phyloP scores from a whole-genome alignment of 2,113 vertebrate species.

The Hystrix cristata region DNA sequence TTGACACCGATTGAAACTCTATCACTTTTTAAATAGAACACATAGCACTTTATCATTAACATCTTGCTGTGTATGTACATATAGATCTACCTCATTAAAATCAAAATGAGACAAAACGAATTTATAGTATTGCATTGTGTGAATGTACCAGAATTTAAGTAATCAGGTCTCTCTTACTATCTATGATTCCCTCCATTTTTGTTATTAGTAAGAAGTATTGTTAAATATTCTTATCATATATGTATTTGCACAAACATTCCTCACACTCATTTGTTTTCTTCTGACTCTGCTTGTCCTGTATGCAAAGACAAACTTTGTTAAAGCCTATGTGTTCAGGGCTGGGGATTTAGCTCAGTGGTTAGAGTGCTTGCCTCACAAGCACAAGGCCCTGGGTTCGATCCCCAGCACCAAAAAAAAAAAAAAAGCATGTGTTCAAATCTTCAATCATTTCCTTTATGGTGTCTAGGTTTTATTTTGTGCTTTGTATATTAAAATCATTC shows the following conservation, averaged over 20 bases:
- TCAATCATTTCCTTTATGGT: background rate
- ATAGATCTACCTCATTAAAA: background rate
- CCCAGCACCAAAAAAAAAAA: no score
- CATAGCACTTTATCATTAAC: conserved; percentile 17
- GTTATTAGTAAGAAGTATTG: background rate
- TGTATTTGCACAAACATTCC: background rate
- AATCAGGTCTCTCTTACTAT: background rate
- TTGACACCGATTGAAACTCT: background rate
- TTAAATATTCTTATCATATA: background rate
- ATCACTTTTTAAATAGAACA: background rate
- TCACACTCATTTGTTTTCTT: background rate
- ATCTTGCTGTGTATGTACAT: conserved; percentile 2
- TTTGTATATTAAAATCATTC: conserved; percentile 12
- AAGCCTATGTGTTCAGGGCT: background rate
- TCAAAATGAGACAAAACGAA: background rate
- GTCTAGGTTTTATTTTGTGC: background rate
- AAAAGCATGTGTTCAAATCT: background rate
- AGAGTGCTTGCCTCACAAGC: no score
- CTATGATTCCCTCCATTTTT: background rate
- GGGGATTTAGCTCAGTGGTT: no score
- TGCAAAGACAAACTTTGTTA: background rate
- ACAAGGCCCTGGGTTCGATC: no score
- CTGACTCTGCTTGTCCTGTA: conserved; percentile 9
- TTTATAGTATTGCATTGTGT: background rate
- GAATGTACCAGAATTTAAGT: background rate